Conservation (phyloP, 2,113 vertebrate genomes). For the Craseonycteris thonglongyai region DNA sequence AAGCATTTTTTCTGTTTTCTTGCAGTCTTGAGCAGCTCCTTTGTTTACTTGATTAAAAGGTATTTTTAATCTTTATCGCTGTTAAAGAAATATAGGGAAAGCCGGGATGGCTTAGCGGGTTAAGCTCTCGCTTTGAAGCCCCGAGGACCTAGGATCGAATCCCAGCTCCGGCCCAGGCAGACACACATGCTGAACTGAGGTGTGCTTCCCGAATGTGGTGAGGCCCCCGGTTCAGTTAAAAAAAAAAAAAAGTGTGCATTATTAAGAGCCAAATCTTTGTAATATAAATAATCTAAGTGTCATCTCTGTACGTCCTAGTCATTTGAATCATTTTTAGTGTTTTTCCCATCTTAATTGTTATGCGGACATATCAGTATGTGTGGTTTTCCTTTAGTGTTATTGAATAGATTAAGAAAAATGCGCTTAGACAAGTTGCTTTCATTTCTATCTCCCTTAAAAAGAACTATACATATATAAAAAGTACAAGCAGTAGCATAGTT, state of each 20-base stretch:
- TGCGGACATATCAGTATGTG: neutral
- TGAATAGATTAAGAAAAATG: conserved; percentile 27
- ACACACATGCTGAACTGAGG: too few relatives aligned
- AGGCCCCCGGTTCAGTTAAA: too few relatives aligned
- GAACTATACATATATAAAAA: neutral
- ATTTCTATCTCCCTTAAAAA: conserved; percentile 16
- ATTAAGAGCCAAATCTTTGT: neutral
- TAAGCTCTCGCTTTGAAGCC: too few relatives aligned
- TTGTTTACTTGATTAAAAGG: neutral
- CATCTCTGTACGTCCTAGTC: neutral
- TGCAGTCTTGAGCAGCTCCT: neutral
- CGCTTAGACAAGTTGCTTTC: neutral
- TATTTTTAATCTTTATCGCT: neutral
- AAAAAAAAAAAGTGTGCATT: too few relatives aligned
- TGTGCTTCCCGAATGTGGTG: too few relatives aligned
- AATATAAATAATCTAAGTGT: neutral
- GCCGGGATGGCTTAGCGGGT: too few relatives aligned
- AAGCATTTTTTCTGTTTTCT: neutral
- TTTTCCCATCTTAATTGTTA: conserved; percentile 30
- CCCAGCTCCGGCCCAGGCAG: too few relatives aligned
- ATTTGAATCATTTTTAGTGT: conserved; percentile 30
- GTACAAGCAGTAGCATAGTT: neutral
- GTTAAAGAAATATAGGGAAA: conserved; percentile 26
- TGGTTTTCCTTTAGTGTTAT: neutral
- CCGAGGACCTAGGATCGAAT: too few relatives aligned